phyloP scores from a whole-genome alignment of 2,113 vertebrate species.

The Notiomystis cincta region DNA sequence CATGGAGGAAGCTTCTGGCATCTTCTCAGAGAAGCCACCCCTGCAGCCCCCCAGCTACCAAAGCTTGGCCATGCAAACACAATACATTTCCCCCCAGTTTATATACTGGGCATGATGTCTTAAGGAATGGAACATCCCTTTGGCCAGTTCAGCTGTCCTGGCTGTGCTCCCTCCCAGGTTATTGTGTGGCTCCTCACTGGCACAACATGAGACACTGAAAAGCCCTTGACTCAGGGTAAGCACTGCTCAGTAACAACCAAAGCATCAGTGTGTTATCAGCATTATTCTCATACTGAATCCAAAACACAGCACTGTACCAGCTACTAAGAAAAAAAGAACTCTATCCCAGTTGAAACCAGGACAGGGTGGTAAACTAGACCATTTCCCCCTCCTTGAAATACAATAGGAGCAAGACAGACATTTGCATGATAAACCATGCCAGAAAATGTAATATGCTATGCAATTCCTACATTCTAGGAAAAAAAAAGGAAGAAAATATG shows the following conservation, averaged over 20 bases:
- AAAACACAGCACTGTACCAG: not conserved
- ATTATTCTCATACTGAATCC: not conserved
- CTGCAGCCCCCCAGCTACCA: not conserved
- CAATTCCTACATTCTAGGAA: not conserved
- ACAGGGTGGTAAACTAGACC: not conserved
- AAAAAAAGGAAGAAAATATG: not conserved
- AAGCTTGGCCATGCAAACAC: not conserved
- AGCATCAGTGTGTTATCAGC: not conserved
- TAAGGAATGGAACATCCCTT: not conserved
- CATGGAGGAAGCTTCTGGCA: not conserved
- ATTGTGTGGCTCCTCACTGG: not conserved
- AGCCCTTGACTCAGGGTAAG: not conserved
- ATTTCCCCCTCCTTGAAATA: not conserved
- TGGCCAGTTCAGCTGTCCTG: not conserved
- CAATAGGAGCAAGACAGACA: not conserved
- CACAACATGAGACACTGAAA: not conserved
- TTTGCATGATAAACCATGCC: not conserved
- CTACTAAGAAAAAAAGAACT: not conserved
- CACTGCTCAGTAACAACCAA: not conserved
- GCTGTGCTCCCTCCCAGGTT: not conserved
- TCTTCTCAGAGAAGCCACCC: not conserved
- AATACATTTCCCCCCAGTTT: not conserved
- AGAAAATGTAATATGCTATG: not conserved
- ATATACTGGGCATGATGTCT: not conserved
- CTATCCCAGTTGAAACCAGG: not conserved